Percentiles rank a stretch among this genome's conserved stretches.
These are phyloP conservation scores for Hypena proboscidalis DNA, from an alignment of 2,888 invertebrate species.

Conservation along the genomic window DNA sequence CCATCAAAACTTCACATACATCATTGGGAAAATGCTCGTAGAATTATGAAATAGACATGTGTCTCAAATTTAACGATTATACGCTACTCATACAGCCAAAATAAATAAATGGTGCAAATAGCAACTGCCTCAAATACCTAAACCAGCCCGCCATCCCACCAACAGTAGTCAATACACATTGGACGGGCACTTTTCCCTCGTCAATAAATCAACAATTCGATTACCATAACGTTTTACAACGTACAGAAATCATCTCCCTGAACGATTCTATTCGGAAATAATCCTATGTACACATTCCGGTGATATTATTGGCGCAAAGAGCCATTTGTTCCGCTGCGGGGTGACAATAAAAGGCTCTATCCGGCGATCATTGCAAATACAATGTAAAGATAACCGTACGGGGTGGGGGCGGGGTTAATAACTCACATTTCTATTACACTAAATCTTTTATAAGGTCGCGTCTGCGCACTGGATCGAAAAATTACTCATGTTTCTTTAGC, in stretches of 20 bases:
- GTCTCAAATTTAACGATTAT: too few relatives aligned
- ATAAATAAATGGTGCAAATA: too few relatives aligned
- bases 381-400: constrained; percentile 60
- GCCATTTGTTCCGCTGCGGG: constrained; percentile 51
- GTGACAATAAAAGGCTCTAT: constrained; percentile 67
- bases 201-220: constrained; percentile 47
- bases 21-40: too few relatives aligned
- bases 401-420: constrained; percentile 58
- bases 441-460: constrained; percentile 52
- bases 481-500: constrained; percentile 10
- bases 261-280: constrained; percentile 34
- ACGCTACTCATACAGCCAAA: too few relatives aligned
- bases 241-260: constrained; percentile 39
- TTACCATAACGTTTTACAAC: constrained; percentile 47
- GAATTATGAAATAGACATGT: too few relatives aligned
- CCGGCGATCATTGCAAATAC: constrained; percentile 62
- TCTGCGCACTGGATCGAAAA: constrained; percentile 29
- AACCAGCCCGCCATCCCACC: neutral
- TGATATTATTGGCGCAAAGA: constrained; percentile 46
- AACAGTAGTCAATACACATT: constrained; percentile 2
- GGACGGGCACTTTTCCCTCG: constrained; percentile 5
- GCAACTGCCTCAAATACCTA: too few relatives aligned
- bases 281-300: constrained; percentile 32
- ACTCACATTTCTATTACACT: constrained; percentile 73
- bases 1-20: constrained; percentile 24